phyloP scores from a whole-genome alignment of 1,140 invertebrate genomes.

The Zaprionus inermis region DNA sequence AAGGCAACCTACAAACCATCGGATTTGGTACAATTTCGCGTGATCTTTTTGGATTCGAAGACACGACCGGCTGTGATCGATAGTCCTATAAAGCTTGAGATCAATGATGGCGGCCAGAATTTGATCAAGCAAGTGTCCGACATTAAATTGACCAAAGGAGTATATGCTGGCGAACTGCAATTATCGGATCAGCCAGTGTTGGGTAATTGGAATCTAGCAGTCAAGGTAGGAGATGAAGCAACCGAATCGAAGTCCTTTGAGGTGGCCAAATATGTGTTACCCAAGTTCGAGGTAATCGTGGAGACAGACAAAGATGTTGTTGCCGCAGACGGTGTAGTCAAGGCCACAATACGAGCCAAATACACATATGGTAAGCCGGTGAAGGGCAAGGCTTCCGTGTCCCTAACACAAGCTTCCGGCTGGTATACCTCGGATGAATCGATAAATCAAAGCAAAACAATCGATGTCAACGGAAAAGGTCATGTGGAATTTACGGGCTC shows the following conservation, averaged over 20 bases:
- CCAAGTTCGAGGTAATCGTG: conserved; percentile 95
- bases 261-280: conserved; percentile 94
- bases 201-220: conserved; percentile 95
- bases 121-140: conserved; percentile 91
- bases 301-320: conserved; percentile 92
- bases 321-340: conserved; percentile 91
- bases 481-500: conserved; percentile 88
- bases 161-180: conserved; percentile 91
- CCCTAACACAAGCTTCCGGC: conserved; percentile 85
- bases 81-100: conserved; percentile 50
- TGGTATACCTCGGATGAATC: background rate
- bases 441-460: conserved; percentile 85
- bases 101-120: conserved; percentile 68
- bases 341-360: conserved; percentile 91
- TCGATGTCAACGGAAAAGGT: conserved; percentile 89
- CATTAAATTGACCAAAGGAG: conserved; percentile 89
- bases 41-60: conserved; percentile 91
- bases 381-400: conserved; percentile 89
- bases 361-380: conserved; percentile 90
- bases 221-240: conserved; percentile 75
- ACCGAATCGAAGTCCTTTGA: conserved; percentile 65
- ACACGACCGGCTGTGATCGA: conserved; percentile 87
- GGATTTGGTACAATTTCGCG: conserved; percentile 92
- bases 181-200: conserved; percentile 94
- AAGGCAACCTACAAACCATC: conserved; percentile 96